Base-by-base conservation (phyloP, 2,888 invertebrate genomes). In the Ophion obscuratus region DNA sequence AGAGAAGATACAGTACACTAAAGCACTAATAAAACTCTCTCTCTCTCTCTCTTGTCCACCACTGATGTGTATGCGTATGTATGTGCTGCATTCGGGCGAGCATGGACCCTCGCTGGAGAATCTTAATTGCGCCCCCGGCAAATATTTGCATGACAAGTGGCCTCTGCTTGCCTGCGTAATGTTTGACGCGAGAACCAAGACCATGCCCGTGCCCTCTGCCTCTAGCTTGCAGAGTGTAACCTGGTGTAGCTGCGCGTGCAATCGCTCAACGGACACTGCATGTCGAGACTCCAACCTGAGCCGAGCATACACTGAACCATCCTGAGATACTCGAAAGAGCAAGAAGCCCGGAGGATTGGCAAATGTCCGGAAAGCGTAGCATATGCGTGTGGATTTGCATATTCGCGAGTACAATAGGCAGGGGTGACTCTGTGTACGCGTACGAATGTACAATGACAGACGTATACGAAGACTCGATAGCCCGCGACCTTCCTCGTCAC, bases 141-240 rank as follows among this genome's bases (percentile, higher is more conserved):
- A 92, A 91, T 88, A 91, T 91, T 92, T 92, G 90, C 91, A 91
- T 92, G 88, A 89, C 89, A 87, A 91, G 91, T 86, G 89, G 89
- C 89, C 88, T 89, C 84, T 84, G 89, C 89, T 88, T 87, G 89
- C 82, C 88, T 88, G 91, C 89, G 90, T 91, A 91, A 91, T 90
- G 91, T 90, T 91, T 89, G 90, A 90, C 89, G 88, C 89, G 89
- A 81, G 53, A 61, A 67, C 64, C 57, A 27, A 64, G 11, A 2
- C 27, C 71, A 53, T 17, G 24, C 27, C 24, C 31, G 14, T 44
- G 59, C 62, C 57, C 62, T 17, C 64, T 20, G 2, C 2, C 17
- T 9, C 36, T 6, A 36, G 6, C 36, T 17, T 67, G 20, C 14
- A 67, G n/a, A 17, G 24, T 78, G 73, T 68, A 77, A 61, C 62